Evolutionary conservation across 2,797 vertebrate species (phyloP).

Genomic region (Australoheros facetus): DNA sequence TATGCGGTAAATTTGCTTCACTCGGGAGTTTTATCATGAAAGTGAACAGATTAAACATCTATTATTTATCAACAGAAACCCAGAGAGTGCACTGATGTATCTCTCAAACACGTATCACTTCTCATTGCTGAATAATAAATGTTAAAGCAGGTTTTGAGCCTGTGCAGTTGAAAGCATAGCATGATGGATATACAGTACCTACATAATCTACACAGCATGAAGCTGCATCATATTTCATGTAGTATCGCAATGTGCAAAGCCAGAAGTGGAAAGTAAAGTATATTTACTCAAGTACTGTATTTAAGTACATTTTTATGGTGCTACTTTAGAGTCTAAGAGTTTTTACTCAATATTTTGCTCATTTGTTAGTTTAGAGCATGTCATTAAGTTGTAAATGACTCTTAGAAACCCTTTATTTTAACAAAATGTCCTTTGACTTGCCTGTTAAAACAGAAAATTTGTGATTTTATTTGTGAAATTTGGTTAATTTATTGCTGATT

Average conservation of each 20-base stretch:
- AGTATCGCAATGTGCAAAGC: neutral
- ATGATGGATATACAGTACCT: constrained; percentile 3
- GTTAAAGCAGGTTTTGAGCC: constrained; percentile 47
- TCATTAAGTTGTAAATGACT: no score
- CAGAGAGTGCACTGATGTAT: constrained; percentile 25
- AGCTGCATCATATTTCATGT: constrained; percentile 15
- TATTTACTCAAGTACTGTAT: no score
- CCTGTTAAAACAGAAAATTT: neutral
- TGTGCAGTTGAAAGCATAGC: constrained; percentile 40
- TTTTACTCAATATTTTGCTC: no score
- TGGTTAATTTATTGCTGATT: neutral
- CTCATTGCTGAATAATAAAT: constrained; percentile 72
- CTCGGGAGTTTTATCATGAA: constrained; percentile 25
- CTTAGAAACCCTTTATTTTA: neutral
- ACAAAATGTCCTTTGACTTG: neutral
- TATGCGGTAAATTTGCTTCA: constrained; percentile 16
- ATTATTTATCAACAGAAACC: constrained; percentile 60
- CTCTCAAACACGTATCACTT: constrained; percentile 68
- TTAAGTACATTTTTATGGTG: no score
- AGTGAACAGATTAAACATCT: constrained; percentile 51
- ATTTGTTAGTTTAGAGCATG: no score
- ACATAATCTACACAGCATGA: neutral
- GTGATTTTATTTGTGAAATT: neutral
- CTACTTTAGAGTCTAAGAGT: no score
- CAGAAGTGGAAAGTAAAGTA: neutral